A percentile compares a stretch with the other conserved stretches of the same genome.
phyloP scores from a whole-genome alignment of 2,797 vertebrate genomes.

The Orientallactaga sibirica region DNA sequence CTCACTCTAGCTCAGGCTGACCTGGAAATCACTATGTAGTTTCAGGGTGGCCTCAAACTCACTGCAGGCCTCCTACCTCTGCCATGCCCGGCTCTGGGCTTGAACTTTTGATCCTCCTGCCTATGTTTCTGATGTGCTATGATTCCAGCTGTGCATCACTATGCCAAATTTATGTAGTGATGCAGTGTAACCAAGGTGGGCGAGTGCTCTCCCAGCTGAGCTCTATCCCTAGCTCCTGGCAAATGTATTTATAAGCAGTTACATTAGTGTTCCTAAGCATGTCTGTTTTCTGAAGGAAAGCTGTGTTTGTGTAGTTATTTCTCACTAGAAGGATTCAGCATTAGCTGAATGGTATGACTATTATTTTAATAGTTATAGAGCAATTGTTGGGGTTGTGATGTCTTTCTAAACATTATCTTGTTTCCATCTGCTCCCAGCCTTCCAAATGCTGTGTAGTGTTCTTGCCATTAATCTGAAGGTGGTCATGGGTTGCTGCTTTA shows the following conservation, averaged over 20 bases:
- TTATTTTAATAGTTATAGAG: background rate
- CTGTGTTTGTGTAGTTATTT: background rate
- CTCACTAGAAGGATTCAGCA: background rate
- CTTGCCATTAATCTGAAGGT: background rate
- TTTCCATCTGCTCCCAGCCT: background rate
- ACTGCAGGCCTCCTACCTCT: no score
- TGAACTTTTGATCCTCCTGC: no score
- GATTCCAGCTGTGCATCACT: background rate
- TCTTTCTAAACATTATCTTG: background rate
- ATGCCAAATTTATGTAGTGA: background rate
- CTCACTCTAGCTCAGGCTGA: no score
- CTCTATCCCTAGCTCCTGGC: no score
- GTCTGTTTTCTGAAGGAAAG: background rate
- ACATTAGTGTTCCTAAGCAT: background rate
- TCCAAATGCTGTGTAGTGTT: background rate
- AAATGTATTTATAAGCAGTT: background rate
- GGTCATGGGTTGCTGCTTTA: background rate
- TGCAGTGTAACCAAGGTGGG: background rate
- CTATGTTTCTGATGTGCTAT: background rate
- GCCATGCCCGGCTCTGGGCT: no score
- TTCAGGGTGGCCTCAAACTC: no score
- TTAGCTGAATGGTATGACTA: background rate
- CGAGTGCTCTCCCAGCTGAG: no score
- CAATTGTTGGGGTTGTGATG: background rate
- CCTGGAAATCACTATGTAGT: no score